Conservation (phyloP, 1,140 invertebrate species). For the Neodiprion fabricii region DNA sequence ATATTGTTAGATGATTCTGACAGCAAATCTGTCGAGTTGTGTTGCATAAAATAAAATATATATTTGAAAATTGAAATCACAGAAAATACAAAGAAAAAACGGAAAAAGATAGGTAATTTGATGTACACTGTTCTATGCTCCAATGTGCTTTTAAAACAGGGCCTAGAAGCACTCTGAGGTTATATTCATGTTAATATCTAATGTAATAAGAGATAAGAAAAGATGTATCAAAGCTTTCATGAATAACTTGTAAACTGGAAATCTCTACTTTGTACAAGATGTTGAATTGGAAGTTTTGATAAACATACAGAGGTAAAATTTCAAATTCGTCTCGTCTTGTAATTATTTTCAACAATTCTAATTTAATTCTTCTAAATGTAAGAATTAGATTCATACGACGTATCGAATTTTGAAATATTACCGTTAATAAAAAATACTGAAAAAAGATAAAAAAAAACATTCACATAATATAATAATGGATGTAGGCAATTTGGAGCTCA, state of each 20-base stretch:
- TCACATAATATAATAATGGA: constrained; percentile 33
- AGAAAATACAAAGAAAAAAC: constrained; percentile 17
- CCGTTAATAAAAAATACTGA: constrained; percentile 9
- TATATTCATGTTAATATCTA: constrained; percentile 46
- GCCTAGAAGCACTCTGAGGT: constrained; percentile 49
- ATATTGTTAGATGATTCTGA: too few relatives aligned
- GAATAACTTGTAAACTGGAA: constrained; percentile 25
- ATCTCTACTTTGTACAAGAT: constrained; percentile 29
- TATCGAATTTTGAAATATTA: constrained; percentile 44
- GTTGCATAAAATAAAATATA: not conserved
- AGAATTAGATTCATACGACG: constrained; percentile 31
- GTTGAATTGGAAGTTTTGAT: constrained; percentile 40
- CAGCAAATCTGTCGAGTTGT: not conserved
- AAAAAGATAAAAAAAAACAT: constrained; percentile 20
- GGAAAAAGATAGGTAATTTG: constrained; percentile 41
- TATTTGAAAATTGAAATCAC: constrained; percentile 20
- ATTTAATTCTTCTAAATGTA: constrained; percentile 20
- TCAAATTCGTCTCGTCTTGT: constrained; percentile 42
- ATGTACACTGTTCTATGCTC: constrained; percentile 40
- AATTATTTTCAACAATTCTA: constrained; percentile 30
- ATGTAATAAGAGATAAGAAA: constrained; percentile 30
- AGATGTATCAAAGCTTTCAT: constrained; percentile 20
- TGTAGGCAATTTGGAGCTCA: constrained; percentile 39
- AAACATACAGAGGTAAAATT: constrained; percentile 32
- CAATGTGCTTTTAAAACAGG: constrained; percentile 45